Base-by-base conservation (phyloP, 2,888 invertebrate genomes). In the Apodemia hepburni region DNA sequence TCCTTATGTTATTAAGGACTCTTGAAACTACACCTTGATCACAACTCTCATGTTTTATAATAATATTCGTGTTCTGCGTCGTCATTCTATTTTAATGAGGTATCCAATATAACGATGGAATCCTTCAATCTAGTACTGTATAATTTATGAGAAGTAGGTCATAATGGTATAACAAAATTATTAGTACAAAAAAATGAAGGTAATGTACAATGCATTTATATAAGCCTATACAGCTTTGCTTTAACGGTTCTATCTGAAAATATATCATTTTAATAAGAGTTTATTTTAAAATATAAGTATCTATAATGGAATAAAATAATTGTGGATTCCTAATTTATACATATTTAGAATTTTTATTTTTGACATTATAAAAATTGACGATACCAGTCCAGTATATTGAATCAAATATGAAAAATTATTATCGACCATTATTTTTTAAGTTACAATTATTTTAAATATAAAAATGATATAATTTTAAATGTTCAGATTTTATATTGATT, bases 51-150 rank as follows among this genome's bases (percentile, higher is more conserved):
- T 82, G 84, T 79, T 85, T 84, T 84, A 80, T 86, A 86, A 38
- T 38, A 38, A 85, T 84, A 84, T 84, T 82, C 80, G 70, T 75
- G 68, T 80, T 84, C 70, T 83, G 88, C 87, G 68, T 42, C 77
- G 88, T 89, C 89, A 89, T 87, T 74, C 73, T 65, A 71, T 81
- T 86, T 83, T 88, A 87, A 88, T 85, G 87, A 86, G 78, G 81
- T 75, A 45, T 74, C 77, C 76, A 77, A 80, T 82, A 80, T 82
- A 75, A 77, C 76, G 75, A 69, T 73, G 73, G 71, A 74, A 75
- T 79, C 72, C 71, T 68, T 66, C 73, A 11, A 76, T 73, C 75
- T 79, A 80, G 81, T 78, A 77, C 80, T 78, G 74, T 86, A 74
- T 87, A 84, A 86, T 87, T 86, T 84, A 74, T 75, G 67, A 73